Evolutionary conservation across 2,797 vertebrate genomes (phyloP), one percentile per base, ranked within the genome.

Genomic region (Acomys russatus): DNA sequence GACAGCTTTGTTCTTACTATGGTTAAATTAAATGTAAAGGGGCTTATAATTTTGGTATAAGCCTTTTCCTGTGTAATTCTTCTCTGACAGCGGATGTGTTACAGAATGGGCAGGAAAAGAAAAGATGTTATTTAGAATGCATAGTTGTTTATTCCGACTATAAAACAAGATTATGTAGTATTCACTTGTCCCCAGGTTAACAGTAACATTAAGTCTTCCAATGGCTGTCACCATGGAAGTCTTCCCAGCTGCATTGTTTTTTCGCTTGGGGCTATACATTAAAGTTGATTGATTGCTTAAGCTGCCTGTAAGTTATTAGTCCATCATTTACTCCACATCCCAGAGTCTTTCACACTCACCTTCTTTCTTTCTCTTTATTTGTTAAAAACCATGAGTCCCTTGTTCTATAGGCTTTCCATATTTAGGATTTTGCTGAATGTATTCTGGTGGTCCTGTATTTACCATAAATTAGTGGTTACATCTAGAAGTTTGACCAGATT

Each of bases 111-210:
- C 44, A 51, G 82, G 56, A 89, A 71, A 94, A 94, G 64, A 66
- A 92, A 73, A 86, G 94, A 82, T 73, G 38, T n/a, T 76, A 88
- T 71, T 93, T 92, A 92, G n/a, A 25, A 71, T 88, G 66, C 80
- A 7, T 64, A 76, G 35, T 44, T 35, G 92, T 90, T 79, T 79
- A 90, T 78, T 78, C 2, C 59, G 63, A 78, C 77, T 87, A 92
- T 87, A 64, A 83, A 87, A 94, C 20, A 87, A 76, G 78, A 54
- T 90, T 66, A 85, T 0, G 59, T 8, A 61, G 20, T 90, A 79
- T 86, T 56, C n/a, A 74, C 38, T 90, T 49, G 3, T 66, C 2
- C 73, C 38, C 28, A 63, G 35, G 17, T 86, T 94, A 87, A 78
- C 44, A 94, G 0, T 94, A 73, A 25, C 71, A 71, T 71, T 90